A percentile compares a stretch with the other conserved stretches of the same genome.
Evolutionary conservation across 2,113 vertebrate genomes (phyloP).

Genomic region (Sphyrna mokarran): DNA sequence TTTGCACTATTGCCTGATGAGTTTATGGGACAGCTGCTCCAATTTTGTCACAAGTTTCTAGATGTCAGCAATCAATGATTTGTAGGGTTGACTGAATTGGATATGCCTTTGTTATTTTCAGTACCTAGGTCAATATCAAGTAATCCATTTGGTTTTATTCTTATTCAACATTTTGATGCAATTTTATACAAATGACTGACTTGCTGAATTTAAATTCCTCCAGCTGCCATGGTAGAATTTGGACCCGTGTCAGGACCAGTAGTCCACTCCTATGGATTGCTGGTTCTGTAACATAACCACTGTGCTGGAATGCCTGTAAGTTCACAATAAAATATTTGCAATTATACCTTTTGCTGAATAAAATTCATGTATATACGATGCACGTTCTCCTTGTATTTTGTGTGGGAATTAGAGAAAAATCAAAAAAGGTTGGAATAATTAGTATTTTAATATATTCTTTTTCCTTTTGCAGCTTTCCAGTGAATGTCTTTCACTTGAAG

Average conservation of each 20-base stretch:
- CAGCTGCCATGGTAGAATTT: neutral
- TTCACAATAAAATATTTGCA: neutral
- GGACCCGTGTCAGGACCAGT: neutral
- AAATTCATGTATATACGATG: neutral
- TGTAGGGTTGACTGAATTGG: too few relatives aligned
- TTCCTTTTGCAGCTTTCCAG: neutral
- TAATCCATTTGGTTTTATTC: too few relatives aligned
- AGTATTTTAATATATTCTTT: neutral
- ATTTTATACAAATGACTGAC: too few relatives aligned
- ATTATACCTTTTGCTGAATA: neutral
- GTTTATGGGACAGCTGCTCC: too few relatives aligned
- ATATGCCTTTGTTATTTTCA: too few relatives aligned
- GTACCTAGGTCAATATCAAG: too few relatives aligned
- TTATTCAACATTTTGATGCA: too few relatives aligned
- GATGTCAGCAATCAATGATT: too few relatives aligned
- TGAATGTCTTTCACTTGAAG: neutral
- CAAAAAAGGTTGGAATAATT: neutral
- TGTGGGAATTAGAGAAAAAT: neutral
- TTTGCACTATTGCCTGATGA: too few relatives aligned
- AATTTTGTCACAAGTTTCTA: too few relatives aligned
- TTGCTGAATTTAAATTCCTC: neutral
- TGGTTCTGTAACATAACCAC: neutral
- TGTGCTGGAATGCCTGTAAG: neutral
- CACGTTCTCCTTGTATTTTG: neutral
- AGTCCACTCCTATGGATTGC: neutral